Base-by-base conservation (phyloP, 1,140 invertebrate genomes). In the Diachasmimorpha longicaudata region DNA sequence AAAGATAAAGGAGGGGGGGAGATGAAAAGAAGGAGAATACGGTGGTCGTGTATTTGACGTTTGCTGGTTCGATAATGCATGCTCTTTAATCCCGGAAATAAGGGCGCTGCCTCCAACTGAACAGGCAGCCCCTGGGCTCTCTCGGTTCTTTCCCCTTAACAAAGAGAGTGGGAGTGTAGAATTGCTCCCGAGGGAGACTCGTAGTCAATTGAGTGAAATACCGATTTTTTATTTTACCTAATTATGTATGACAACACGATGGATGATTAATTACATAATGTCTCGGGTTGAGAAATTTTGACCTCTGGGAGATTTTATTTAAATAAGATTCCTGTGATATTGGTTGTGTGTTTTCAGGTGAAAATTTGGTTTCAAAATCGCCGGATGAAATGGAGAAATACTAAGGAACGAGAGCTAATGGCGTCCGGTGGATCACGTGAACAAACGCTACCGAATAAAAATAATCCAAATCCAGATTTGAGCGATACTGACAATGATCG, bases 301-400 rank as follows among this genome's bases (percentile, higher is more conserved):
- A n/a, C n/a, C n/a, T n/a, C n/a, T n/a, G n/a, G n/a, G n/a, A n/a
- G n/a, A n/a, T n/a, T n/a, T n/a, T n/a, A n/a, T n/a, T n/a, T n/a
- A n/a, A n/a, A n/a, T n/a, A n/a, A n/a, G n/a, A 31, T 31, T 31
- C 31, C 31, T 31, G 2, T 31, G 31, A 31, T 31, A 67, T 23
- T 66, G 4, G 31, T 69, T 44, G 37, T 70, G 13, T 75, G 79
- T 85, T 81, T 92, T 90, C 90, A 98, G 96, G 96, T 98, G 75
- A 98, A 97, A 90, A 98, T 98, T 77, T 98, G 96, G 96, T 98
- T 98, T 87, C 96, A 98, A 92, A 98, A 98, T 85, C 92, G 96
- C 0, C 92, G 96, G 68, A 98, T 98, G 96, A 98, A 98, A 87
- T 98, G 96, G 96, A 91, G 98, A 9, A 99, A 99, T 87, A 98